These are phyloP conservation scores for Chascanopsetta lugubris DNA, from an alignment of 2,113 vertebrate species.

Conservation along the genomic window DNA sequence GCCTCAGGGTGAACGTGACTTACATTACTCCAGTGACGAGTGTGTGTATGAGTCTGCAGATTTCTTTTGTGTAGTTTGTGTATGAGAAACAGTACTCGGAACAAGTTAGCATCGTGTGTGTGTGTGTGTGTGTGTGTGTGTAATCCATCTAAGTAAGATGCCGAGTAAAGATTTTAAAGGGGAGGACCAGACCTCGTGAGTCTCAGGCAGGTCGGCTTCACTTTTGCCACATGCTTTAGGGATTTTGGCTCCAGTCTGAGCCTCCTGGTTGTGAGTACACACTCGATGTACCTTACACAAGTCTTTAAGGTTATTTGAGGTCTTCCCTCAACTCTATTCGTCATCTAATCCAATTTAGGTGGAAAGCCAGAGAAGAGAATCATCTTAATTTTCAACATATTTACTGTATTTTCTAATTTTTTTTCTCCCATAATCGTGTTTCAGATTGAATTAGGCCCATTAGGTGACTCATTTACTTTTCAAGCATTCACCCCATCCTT, in stretches of 20 bases:
- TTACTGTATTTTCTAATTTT: slow-evolving; percentile 27
- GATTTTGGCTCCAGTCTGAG: slow-evolving; percentile 53
- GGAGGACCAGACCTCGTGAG: slow-evolving; percentile 42
- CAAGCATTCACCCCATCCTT: slow-evolving; percentile 32
- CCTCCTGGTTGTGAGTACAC: slow-evolving; percentile 28
- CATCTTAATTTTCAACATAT: slow-evolving; percentile 30
- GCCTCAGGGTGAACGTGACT: slow-evolving; percentile 36
- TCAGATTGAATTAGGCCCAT: slow-evolving; percentile 37
- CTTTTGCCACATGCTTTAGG: slow-evolving; percentile 56
- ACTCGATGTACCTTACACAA: slow-evolving; percentile 41
- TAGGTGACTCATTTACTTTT: slow-evolving; percentile 48
- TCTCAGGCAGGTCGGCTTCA: slow-evolving; percentile 37
- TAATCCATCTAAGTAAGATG: slow-evolving; percentile 52
- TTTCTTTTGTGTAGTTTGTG: slow-evolving; percentile 12
- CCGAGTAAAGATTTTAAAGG: slow-evolving; percentile 38
- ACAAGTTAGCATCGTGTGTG: slow-evolving; percentile 10
- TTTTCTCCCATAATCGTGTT: slow-evolving; percentile 4
- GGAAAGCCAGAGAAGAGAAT: slow-evolving; percentile 27
- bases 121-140: slow-evolving; percentile 11
- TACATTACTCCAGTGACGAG: slow-evolving; percentile 24
- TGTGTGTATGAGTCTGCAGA: slow-evolving; percentile 20
- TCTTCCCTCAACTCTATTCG: slow-evolving; percentile 35
- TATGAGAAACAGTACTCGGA: slow-evolving; percentile 4
- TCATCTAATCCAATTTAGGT: slow-evolving; percentile 45
- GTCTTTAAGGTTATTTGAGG: slow-evolving; percentile 51